These are phyloP conservation scores for Pseudococcus viburni DNA, from an alignment of 2,888 invertebrate genomes.

Conservation along the genomic window DNA sequence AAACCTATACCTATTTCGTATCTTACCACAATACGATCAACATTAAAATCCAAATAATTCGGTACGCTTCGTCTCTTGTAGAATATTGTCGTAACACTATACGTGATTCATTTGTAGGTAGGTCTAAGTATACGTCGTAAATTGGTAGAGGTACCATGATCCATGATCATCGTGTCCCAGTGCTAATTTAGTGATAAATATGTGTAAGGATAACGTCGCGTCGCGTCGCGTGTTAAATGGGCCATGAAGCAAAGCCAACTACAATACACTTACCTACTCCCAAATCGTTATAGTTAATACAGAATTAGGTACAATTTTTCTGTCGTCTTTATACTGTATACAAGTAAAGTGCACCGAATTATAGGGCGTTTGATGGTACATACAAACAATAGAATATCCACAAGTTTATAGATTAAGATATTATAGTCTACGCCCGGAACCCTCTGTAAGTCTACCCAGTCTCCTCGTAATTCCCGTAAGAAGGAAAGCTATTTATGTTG, in stretches of 20 bases:
- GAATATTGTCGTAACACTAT: neutral
- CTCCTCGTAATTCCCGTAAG: too few species aligned
- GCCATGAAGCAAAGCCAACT: constrained; percentile 35
- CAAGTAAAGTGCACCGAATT: constrained; percentile 26
- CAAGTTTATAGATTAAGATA: constrained; percentile 12
- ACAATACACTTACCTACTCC: neutral
- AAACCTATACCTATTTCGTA: too few species aligned
- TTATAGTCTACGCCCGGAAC: neutral
- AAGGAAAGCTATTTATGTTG: too few species aligned
- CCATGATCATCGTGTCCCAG: neutral
- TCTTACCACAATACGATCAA: too few species aligned
- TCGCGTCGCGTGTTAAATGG: constrained; percentile 34
- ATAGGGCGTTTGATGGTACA: neutral
- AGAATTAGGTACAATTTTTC: constrained; percentile 32
- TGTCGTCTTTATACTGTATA: neutral
- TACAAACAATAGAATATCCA: constrained; percentile 13
- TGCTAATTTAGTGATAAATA: constrained; percentile 55
- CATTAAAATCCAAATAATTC: neutral
- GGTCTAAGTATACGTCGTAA: neutral
- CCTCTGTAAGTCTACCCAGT: neutral
- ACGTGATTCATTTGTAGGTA: neutral
- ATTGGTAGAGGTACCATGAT: neutral
- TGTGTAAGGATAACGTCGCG: neutral
- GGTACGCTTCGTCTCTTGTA: neutral
- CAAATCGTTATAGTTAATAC: neutral